A percentile compares a stretch with the other conserved stretches of the same genome.
phyloP scores from a whole-genome alignment of 2,888 invertebrate species.

The Coleophora flavipennella region DNA sequence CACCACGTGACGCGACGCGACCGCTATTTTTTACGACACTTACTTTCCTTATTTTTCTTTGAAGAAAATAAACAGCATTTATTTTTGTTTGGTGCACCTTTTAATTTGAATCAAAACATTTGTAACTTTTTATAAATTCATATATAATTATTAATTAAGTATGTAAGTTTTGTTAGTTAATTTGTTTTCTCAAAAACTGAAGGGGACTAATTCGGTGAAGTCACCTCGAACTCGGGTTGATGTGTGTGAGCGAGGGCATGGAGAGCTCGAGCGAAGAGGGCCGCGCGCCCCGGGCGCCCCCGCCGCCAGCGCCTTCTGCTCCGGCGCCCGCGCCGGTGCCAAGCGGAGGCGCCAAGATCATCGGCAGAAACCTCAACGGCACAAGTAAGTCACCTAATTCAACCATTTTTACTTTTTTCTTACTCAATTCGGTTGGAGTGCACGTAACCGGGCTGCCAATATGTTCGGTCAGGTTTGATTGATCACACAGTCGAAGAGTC shows the following conservation, averaged over 20 bases:
- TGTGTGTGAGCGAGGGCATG: constrained; percentile 66
- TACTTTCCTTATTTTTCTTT: too few relatives aligned
- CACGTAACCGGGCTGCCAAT: too few relatives aligned
- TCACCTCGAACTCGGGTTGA: constrained; percentile 39
- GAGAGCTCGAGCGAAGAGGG: constrained; percentile 63
- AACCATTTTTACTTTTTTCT: constrained; percentile 19
- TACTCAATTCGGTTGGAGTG: too few relatives aligned
- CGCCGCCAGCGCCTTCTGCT: constrained; percentile 51
- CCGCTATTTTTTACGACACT: not conserved
- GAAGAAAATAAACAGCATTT: too few relatives aligned
- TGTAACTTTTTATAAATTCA: too few relatives aligned
- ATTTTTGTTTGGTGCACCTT: too few relatives aligned
- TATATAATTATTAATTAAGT: too few relatives aligned
- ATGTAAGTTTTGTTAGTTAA: too few relatives aligned
- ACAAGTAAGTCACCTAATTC: constrained; percentile 70
- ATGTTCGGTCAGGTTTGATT: too few relatives aligned
- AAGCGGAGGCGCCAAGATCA: constrained; percentile 73
- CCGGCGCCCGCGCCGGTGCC: constrained; percentile 36
- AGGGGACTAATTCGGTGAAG: constrained; percentile 4
- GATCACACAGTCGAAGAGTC: too few relatives aligned
- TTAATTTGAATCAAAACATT: too few relatives aligned
- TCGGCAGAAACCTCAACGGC: constrained; percentile 77
- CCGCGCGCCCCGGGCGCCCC: constrained; percentile 46
- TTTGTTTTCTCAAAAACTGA: too few relatives aligned
- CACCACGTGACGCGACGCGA: constrained; percentile 1